These are phyloP conservation scores for Suillia variegata DNA, from an alignment of 2,888 invertebrate species.

Conservation along the genomic window DNA sequence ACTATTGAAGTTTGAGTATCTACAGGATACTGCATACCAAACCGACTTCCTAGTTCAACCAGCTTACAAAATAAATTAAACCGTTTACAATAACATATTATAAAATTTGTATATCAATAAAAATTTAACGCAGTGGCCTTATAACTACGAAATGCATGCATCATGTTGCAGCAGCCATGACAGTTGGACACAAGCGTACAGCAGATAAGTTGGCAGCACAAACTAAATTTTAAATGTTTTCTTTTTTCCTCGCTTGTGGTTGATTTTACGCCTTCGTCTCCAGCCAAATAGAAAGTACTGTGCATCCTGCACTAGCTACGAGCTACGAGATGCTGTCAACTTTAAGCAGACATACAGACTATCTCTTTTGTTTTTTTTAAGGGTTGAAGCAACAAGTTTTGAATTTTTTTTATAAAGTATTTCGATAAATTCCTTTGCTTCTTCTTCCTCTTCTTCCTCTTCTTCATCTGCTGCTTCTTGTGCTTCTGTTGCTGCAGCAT, in stretches of 20 bases:
- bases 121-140: too few species aligned
- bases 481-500: background rate
- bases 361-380: too few species aligned
- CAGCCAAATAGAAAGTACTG: background rate
- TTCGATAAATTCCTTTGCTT: background rate
- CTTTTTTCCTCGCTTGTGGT: background rate
- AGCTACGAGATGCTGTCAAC: too few species aligned
- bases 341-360: too few species aligned
- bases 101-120: too few species aligned
- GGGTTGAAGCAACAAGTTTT: constrained; percentile 20
- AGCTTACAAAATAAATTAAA: too few species aligned
- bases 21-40: too few species aligned
- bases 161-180: background rate
- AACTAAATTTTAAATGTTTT: background rate
- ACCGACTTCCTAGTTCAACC: too few species aligned
- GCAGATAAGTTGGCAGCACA: constrained; percentile 6
- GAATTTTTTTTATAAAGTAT: background rate
- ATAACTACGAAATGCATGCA: background rate
- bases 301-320: background rate
- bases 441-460: background rate
- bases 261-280: background rate
- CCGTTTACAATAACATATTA: too few species aligned
- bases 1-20: too few species aligned
- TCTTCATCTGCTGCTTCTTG: background rate
- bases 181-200: constrained; percentile 4